These are phyloP conservation scores for Eulemur mongoz DNA, from an alignment of 2,797 vertebrate genomes.

Conservation along the genomic window DNA sequence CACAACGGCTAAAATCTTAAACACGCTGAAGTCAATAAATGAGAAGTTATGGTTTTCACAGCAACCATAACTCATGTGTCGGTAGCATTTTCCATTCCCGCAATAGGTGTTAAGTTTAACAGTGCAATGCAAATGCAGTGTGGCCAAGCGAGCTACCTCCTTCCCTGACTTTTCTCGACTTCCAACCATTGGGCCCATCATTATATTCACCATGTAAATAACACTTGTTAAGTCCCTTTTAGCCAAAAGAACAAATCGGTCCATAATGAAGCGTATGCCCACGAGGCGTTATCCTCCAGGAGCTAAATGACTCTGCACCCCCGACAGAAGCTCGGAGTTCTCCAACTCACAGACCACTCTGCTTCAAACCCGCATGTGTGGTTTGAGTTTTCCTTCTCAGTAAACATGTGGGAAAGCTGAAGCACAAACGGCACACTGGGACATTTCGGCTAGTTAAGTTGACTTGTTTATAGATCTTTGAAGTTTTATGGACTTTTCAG, in stretches of 20 bases:
- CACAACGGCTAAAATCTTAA: neutral
- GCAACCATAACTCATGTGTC: neutral
- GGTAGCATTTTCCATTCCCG: constrained; percentile 2
- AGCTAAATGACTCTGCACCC: neutral
- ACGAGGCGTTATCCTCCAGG: neutral
- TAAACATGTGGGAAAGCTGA: constrained; percentile 53
- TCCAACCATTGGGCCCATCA: neutral
- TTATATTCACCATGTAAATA: neutral
- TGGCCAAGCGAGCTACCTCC: neutral
- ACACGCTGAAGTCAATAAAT: neutral
- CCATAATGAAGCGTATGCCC: neutral
- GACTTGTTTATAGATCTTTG: constrained; percentile 61
- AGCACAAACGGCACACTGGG: neutral
- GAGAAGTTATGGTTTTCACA: constrained; percentile 13
- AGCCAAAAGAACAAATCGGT: neutral
- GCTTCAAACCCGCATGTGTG: neutral
- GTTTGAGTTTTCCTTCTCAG: constrained; percentile 8
- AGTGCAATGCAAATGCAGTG: neutral
- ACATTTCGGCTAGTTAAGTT: neutral
- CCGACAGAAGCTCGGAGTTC: neutral
- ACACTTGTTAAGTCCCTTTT: neutral
- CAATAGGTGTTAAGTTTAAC: neutral
- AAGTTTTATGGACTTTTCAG: constrained; percentile 69
- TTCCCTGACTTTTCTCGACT: neutral
- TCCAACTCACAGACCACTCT: neutral